Evolutionary conservation across 2,797 vertebrate species (phyloP).

Genomic region (Enteromius treurensis): DNA sequence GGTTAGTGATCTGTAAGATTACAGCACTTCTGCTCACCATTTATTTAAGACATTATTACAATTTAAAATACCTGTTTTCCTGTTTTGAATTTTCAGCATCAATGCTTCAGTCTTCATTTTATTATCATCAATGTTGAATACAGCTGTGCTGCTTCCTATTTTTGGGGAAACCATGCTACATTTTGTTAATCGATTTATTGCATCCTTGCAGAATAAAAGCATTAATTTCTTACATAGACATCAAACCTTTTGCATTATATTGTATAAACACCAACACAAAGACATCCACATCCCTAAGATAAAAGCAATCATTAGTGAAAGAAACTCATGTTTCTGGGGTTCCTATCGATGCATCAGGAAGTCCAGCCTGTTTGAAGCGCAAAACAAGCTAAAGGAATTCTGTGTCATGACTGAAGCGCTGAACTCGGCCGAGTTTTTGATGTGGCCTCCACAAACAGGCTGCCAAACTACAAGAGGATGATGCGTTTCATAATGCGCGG

Average conservation of each 20-base stretch:
- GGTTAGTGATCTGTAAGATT: not conserved
- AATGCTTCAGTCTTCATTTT: not conserved
- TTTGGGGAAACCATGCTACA: not conserved
- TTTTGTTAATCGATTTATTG: not conserved
- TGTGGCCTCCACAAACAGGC: constrained; percentile 35
- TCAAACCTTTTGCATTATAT: not conserved
- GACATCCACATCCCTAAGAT: not conserved
- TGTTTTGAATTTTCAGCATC: not conserved
- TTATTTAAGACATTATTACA: not conserved
- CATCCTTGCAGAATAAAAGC: not conserved
- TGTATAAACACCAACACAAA: not conserved
- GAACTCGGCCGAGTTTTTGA: constrained; percentile 27
- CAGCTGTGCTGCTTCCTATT: not conserved
- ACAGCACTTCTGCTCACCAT: not conserved
- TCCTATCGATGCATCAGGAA: not conserved
- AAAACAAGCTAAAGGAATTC: constrained; percentile 19
- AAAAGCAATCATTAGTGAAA: not conserved
- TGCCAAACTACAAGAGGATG: constrained; percentile 42
- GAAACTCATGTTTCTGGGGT: not conserved
- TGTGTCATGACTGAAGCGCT: constrained; percentile 34
- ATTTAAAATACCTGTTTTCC: not conserved
- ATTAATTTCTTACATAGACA: not conserved
- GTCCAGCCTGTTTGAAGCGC: constrained; percentile 1
- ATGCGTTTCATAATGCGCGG: constrained; percentile 43
- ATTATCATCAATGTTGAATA: not conserved